Conservation (phyloP, 2,888 invertebrate genomes). For the Drosophila pseudotalamancana region DNA sequence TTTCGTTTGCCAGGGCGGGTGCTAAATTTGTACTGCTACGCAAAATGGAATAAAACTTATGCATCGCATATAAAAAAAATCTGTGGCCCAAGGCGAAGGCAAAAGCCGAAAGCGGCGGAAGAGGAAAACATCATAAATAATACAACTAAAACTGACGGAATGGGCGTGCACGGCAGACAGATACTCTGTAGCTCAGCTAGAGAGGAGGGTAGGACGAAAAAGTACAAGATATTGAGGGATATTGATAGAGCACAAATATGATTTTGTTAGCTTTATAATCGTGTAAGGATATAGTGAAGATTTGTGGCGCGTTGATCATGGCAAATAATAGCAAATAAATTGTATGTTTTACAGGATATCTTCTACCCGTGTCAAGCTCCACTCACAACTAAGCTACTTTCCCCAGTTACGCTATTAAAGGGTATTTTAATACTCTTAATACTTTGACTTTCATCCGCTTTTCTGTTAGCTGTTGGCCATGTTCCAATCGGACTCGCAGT, state of each 20-base stretch:
- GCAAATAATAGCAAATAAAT: no score
- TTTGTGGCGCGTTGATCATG: no score
- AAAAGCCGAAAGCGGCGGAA: constrained; percentile 16
- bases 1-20: constrained; percentile 22
- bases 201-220: no score
- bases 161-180: not conserved
- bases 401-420: no score
- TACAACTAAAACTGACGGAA: not conserved
- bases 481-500: constrained; percentile 33
- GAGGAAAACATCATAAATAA: constrained; percentile 3
- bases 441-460: constrained; percentile 53
- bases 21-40: constrained; percentile 36
- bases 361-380: no score
- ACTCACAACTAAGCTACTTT: no score
- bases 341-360: no score
- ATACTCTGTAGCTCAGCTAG: not conserved
- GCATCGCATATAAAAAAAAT: constrained; percentile 58
- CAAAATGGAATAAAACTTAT: constrained; percentile 50
- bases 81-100: constrained; percentile 28
- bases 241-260: no score
- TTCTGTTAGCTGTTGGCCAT: constrained; percentile 39
- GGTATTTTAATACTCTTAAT: constrained; percentile 10
- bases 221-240: no score
- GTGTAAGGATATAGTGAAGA: no score
- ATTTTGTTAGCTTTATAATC: no score